Evolutionary conservation across 2,113 vertebrate species (phyloP).

Genomic region (Dendrocopos noguchii): DNA sequence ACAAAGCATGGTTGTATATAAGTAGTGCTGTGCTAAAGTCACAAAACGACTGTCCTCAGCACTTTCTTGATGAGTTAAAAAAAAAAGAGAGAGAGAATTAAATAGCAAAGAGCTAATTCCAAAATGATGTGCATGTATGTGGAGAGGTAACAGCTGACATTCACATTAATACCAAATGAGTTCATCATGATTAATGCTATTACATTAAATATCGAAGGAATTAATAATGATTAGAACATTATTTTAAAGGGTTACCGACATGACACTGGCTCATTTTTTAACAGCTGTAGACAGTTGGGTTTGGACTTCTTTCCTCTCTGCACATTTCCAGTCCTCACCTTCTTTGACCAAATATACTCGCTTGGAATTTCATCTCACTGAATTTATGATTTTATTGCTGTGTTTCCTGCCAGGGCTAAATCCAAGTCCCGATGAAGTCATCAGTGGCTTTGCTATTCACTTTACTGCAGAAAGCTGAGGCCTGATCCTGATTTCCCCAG

Average conservation of each 20-base stretch:
- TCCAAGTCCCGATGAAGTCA: slow-evolving; percentile 40
- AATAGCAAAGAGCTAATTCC: not conserved
- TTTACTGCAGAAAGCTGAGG: not conserved
- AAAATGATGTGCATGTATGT: not conserved
- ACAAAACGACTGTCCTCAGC: slow-evolving; percentile 6
- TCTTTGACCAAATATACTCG: slow-evolving; percentile 34
- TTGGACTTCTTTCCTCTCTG: slow-evolving; percentile 32
- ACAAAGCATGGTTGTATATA: fast-evolving
- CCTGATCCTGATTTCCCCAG: not conserved
- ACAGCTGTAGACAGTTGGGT: slow-evolving; percentile 42
- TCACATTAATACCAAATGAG: slow-evolving; percentile 63
- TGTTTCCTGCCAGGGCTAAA: slow-evolving; percentile 47
- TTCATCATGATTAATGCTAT: slow-evolving; percentile 63
- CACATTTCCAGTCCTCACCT: slow-evolving; percentile 40
- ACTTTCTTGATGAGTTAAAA: not conserved
- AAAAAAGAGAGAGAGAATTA: not conserved
- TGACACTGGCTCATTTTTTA: slow-evolving; percentile 64
- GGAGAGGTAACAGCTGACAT: slow-evolving; percentile 20
- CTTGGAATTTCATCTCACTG: slow-evolving; percentile 53
- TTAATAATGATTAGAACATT: slow-evolving; percentile 73
- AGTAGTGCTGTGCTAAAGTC: not conserved
- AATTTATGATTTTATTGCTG: slow-evolving; percentile 56
- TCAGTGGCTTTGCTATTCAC: slow-evolving; percentile 12
- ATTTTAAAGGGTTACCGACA: slow-evolving; percentile 61
- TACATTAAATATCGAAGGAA: slow-evolving; percentile 56